phyloP scores from a whole-genome alignment of 2,888 invertebrate genomes.

The Hypercompe scribonia region DNA sequence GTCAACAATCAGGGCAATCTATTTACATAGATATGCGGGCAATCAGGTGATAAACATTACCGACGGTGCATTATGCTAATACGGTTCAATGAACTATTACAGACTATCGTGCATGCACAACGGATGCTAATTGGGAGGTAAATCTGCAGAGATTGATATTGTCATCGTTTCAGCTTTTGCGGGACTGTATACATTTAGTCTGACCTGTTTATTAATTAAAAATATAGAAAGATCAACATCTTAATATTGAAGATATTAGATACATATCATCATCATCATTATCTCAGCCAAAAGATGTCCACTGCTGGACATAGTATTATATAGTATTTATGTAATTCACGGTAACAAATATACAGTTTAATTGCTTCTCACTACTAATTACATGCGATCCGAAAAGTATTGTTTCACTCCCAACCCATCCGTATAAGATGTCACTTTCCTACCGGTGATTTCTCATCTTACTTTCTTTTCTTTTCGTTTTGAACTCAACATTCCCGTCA shows the following conservation, averaged over 20 bases:
- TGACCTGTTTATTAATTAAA: not conserved
- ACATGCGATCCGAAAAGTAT: too few species aligned
- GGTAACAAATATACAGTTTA: not conserved
- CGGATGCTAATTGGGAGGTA: constrained; percentile 43
- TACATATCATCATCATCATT: too few species aligned
- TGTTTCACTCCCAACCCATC: not conserved
- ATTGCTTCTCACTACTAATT: too few species aligned
- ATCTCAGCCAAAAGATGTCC: too few species aligned
- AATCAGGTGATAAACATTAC: constrained; percentile 57
- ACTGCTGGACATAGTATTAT: too few species aligned
- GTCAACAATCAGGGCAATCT: constrained; percentile 46
- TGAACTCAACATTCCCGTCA: too few species aligned
- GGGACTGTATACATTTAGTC: not conserved
- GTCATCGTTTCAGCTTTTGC: constrained; percentile 26
- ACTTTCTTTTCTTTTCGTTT: too few species aligned
- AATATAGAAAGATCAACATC: not conserved
- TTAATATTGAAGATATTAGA: not conserved
- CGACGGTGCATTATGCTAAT: constrained; percentile 52
- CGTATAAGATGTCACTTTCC: too few species aligned
- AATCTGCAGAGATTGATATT: constrained; percentile 42
- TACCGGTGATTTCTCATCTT: too few species aligned
- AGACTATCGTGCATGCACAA: constrained; percentile 39
- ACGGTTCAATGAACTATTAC: constrained; percentile 40
- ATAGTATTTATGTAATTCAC: not conserved
- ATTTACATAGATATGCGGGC: constrained; percentile 58